phyloP scores from a whole-genome alignment of 2,888 invertebrate species.

The Pachliopta kotzebuea region DNA sequence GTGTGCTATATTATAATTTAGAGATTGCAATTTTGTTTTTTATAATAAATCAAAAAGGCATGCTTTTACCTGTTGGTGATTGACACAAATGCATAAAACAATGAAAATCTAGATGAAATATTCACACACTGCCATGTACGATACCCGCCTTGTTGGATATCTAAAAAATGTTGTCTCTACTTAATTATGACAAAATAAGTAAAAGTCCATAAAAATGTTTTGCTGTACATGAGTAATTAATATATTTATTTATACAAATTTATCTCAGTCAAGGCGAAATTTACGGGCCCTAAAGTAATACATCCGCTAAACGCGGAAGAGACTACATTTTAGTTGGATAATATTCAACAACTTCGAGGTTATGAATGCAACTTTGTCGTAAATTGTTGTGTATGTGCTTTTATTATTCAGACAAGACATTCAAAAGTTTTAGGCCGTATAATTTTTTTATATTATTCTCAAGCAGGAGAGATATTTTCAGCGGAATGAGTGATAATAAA shows the following conservation, averaged over 20 bases:
- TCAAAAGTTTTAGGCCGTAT: slow-evolving; percentile 27
- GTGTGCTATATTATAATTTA: too few species aligned
- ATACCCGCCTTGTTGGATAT: too few species aligned
- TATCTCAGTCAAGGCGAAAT: slow-evolving; percentile 35
- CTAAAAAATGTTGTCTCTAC: too few species aligned
- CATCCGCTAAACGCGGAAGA: slow-evolving; percentile 63
- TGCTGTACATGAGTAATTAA: neutral
- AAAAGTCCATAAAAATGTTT: neutral
- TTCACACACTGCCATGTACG: too few species aligned
- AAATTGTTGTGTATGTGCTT: slow-evolving; percentile 51
- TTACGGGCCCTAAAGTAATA: slow-evolving; percentile 56
- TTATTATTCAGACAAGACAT: slow-evolving; percentile 38
- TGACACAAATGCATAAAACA: too few species aligned
- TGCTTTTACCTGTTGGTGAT: too few species aligned
- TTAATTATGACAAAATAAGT: too few species aligned
- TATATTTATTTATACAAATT: neutral
- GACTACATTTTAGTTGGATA: slow-evolving; percentile 64
- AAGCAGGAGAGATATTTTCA: slow-evolving; percentile 24
- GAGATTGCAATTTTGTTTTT: too few species aligned
- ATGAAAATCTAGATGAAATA: too few species aligned
- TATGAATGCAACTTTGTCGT: slow-evolving; percentile 55
- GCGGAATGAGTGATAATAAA: slow-evolving; percentile 28
- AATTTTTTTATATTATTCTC: slow-evolving; percentile 17
- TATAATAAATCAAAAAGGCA: too few species aligned
- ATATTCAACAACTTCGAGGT: slow-evolving; percentile 64